phyloP scores from a whole-genome alignment of 2,888 invertebrate genomes.

The Uropetala carovei region DNA sequence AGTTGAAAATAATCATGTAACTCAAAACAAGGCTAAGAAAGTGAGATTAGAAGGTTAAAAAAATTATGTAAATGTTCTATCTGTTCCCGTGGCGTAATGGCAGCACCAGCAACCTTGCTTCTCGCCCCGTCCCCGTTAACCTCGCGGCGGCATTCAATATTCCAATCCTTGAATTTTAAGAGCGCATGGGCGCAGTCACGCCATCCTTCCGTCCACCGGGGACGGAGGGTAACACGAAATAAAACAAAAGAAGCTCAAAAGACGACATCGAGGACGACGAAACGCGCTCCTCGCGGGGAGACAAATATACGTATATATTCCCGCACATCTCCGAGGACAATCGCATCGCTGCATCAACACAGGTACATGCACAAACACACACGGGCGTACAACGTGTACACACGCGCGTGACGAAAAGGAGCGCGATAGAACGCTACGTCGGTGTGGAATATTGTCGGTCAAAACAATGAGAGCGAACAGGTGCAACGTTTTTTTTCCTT shows the following conservation, averaged over 20 bases:
- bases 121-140: background rate
- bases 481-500: background rate
- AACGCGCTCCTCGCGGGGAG: background rate
- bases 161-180: background rate
- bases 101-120: too few relatives aligned
- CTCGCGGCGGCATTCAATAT: background rate
- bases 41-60: too few relatives aligned
- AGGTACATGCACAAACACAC: background rate
- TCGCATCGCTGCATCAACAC: background rate
- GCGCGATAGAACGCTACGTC: background rate
- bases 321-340: background rate
- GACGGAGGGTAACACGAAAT: background rate
- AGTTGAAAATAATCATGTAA: too few relatives aligned
- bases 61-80: too few relatives aligned
- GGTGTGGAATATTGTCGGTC: too few relatives aligned
- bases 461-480: conserved; percentile 16
- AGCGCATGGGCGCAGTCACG: background rate
- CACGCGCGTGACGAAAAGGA: background rate
- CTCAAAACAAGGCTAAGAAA: too few relatives aligned
- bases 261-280: background rate
- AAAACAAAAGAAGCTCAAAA: background rate
- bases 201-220: background rate
- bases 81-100: too few relatives aligned
- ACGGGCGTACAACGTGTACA: background rate
- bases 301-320: background rate